Percentiles rank a stretch among this genome's conserved stretches.
Conservation (phyloP, 2,888 invertebrate species). For the Lomographa bimaculata region DNA sequence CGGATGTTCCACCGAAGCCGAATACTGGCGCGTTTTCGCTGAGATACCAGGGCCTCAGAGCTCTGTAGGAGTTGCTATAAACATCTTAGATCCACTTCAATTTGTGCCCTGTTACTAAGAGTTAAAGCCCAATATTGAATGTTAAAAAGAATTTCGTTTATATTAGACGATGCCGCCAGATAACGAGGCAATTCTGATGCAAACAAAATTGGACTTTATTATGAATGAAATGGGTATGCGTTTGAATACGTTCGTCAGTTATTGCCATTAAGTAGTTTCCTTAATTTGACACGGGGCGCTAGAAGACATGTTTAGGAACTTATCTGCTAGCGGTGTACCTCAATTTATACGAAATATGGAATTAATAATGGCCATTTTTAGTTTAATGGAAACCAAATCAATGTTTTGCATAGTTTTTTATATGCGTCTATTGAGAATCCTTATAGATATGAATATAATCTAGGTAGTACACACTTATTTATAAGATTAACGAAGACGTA, state of each 20-base stretch:
- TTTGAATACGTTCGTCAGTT: constrained; percentile 19
- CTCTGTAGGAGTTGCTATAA: constrained; percentile 71
- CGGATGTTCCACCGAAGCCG: constrained; percentile 70
- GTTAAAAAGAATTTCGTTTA: constrained; percentile 39
- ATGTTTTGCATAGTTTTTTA: too few species aligned
- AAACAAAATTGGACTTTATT: constrained; percentile 49
- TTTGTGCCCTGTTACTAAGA: constrained; percentile 31
- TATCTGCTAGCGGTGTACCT: constrained; percentile 41
- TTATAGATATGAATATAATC: too few species aligned
- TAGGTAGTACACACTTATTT: too few species aligned
- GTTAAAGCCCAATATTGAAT: constrained; percentile 38
- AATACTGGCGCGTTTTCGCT: constrained; percentile 81
- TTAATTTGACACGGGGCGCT: constrained; percentile 68
- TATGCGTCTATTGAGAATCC: too few species aligned
- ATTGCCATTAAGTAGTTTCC: constrained; percentile 66
- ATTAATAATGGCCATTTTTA: too few species aligned
- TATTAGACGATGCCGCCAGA: constrained; percentile 65
- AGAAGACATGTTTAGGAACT: constrained; percentile 56
- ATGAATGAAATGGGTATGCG: constrained; percentile 2
- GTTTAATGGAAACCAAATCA: too few species aligned
- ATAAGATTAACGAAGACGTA: too few species aligned
- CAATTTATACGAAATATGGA: not conserved
- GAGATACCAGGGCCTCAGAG: constrained; percentile 80
- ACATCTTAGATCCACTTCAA: constrained; percentile 30
- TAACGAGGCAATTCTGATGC: constrained; percentile 50